Evolutionary conservation across 2,797 vertebrate species (phyloP).

Genomic region (Xiphorhynchus erythropygius): DNA sequence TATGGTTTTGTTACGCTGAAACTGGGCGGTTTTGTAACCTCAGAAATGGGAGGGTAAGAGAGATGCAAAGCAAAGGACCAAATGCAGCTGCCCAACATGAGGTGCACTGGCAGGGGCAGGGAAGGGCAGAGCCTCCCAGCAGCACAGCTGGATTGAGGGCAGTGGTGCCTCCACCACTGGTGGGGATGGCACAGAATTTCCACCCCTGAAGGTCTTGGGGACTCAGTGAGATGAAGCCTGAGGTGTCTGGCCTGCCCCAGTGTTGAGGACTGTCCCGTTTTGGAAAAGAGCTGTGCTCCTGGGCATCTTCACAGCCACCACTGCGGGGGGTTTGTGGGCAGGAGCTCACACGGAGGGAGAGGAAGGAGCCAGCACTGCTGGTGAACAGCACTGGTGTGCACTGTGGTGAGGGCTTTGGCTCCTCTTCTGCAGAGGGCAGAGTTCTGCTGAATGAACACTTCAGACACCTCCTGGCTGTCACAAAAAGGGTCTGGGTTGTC

Average conservation of each 20-base stretch:
- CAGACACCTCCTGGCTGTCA: neutral
- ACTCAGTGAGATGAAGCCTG: neutral
- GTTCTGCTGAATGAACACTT: neutral
- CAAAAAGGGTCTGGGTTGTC: neutral
- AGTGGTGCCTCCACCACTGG: too few species aligned
- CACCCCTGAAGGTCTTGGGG: neutral
- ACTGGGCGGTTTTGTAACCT: neutral
- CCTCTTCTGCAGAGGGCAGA: neutral
- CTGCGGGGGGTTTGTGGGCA: accelerated
- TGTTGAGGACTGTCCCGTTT: neutral
- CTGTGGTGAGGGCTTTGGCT: neutral
- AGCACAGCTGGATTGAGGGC: neutral
- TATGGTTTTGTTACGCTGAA: neutral
- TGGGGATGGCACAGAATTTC: neutral
- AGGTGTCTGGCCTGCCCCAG: neutral
- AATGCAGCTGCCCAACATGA: neutral
- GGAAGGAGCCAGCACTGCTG: neutral
- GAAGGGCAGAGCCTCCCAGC: neutral
- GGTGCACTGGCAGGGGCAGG: neutral
- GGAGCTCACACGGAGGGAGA: neutral
- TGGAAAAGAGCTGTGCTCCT: neutral
- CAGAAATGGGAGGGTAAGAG: neutral
- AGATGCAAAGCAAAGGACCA: neutral
- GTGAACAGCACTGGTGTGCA: neutral
- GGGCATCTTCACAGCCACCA: neutral